phyloP scores from a whole-genome alignment of 2,113 vertebrate genomes.

The Bucco capensis region DNA sequence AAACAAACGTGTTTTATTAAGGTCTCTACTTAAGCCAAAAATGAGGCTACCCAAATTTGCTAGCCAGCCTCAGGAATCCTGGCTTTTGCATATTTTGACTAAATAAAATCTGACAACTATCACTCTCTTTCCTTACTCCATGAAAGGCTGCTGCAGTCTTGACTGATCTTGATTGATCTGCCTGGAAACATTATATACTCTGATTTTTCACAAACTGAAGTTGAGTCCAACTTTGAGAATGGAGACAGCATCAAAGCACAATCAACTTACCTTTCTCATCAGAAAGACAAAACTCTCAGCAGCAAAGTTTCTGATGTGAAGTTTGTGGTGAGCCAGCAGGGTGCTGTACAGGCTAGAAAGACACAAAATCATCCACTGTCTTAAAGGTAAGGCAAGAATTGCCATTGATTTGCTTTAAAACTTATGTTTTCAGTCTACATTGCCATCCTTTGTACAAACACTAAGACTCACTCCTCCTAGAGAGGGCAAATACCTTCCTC shows the following conservation, averaged over 20 bases:
- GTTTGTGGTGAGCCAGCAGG: slow-evolving; percentile 89
- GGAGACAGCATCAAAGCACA: not conserved
- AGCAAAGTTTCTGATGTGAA: slow-evolving; percentile 94
- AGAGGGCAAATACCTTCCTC: not conserved
- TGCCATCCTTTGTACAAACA: not conserved
- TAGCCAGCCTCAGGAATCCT: not conserved
- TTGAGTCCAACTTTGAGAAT: no score
- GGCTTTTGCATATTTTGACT: not conserved
- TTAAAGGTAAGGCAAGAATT: not conserved
- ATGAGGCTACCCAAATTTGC: not conserved
- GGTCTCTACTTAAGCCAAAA: not conserved
- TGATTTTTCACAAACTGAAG: no score
- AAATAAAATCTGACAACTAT: not conserved
- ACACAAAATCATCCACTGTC: not conserved
- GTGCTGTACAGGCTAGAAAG: slow-evolving; percentile 88
- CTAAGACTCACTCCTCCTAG: not conserved
- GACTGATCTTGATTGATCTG: not conserved
- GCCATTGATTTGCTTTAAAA: not conserved
- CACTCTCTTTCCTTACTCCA: not conserved
- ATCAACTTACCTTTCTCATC: slow-evolving; percentile 90
- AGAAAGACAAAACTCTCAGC: slow-evolving; percentile 97
- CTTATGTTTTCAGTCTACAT: not conserved
- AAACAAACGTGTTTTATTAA: not conserved
- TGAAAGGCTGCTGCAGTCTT: not conserved
- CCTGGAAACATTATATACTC: not conserved